These are phyloP conservation scores for Nephila pilipes DNA, from an alignment of 1,140 invertebrate species.

Conservation along the genomic window DNA sequence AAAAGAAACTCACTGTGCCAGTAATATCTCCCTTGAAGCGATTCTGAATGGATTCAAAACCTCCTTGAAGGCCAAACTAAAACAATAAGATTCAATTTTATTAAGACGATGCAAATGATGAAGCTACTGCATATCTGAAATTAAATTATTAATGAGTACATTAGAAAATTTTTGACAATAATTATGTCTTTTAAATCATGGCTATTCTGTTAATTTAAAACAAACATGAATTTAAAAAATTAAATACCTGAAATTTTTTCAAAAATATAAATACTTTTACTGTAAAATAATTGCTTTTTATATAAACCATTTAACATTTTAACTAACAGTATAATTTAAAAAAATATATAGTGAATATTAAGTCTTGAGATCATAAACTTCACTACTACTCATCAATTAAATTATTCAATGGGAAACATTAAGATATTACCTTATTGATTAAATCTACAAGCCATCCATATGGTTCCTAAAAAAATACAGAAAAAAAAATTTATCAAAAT, in stretches of 20 bases:
- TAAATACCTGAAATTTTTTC: no score
- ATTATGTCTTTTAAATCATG: no score
- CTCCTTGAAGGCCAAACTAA: constrained; percentile 82
- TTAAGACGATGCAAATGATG: no score
- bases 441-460: constrained; percentile 84
- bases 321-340: no score
- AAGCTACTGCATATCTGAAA: no score
- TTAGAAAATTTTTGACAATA: no score
- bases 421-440: constrained; percentile 81
- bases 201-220: no score
- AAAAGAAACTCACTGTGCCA: constrained; percentile 80
- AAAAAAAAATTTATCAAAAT: not conserved
- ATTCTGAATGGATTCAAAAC: constrained; percentile 81
- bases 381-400: not conserved
- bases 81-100: not conserved
- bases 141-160: no score
- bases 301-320: no score
- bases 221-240: no score
- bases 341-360: not conserved
- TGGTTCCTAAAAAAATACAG: constrained; percentile 79
- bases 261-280: no score
- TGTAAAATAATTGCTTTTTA: no score
- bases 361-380: not conserved
- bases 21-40: constrained; percentile 81
- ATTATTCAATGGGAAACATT: not conserved